These are phyloP conservation scores for Ceratitis capitata DNA, from an alignment of 1,140 invertebrate species.

Conservation along the genomic window DNA sequence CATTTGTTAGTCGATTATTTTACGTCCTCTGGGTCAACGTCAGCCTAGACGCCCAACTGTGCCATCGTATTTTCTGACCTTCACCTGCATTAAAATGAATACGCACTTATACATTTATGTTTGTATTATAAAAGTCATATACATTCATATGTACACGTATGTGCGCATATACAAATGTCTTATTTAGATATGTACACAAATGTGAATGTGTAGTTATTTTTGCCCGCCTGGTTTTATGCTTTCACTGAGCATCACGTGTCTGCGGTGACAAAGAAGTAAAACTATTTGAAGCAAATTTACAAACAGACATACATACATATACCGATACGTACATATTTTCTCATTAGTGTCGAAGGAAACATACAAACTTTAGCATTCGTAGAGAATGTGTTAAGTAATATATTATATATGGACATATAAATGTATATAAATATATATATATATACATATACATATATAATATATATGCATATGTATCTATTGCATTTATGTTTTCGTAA, in stretches of 20 bases:
- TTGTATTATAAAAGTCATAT: background rate
- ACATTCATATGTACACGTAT: background rate
- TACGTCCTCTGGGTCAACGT: background rate
- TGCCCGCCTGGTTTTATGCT: background rate
- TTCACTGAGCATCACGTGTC: background rate
- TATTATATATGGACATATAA: too few species aligned
- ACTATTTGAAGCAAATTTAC: background rate
- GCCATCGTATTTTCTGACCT: slow-evolving; percentile 6
- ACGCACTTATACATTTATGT: background rate
- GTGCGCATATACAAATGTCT: background rate
- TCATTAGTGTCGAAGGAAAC: too few species aligned
- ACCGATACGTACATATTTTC: background rate
- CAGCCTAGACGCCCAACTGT: slow-evolving; percentile 21
- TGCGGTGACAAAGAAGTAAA: background rate
- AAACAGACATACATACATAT: background rate
- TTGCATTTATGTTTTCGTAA: too few species aligned
- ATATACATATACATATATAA: background rate
- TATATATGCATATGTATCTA: background rate
- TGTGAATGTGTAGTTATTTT: too few species aligned
- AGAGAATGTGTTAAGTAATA: too few species aligned
- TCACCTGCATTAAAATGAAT: slow-evolving; percentile 31
- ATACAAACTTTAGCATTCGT: too few species aligned
- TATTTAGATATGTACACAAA: background rate
- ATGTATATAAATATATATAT: background rate
- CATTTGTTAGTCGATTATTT: too few species aligned